Conservation (phyloP, 2,797 vertebrate genomes). For the Zalophus californianus region DNA sequence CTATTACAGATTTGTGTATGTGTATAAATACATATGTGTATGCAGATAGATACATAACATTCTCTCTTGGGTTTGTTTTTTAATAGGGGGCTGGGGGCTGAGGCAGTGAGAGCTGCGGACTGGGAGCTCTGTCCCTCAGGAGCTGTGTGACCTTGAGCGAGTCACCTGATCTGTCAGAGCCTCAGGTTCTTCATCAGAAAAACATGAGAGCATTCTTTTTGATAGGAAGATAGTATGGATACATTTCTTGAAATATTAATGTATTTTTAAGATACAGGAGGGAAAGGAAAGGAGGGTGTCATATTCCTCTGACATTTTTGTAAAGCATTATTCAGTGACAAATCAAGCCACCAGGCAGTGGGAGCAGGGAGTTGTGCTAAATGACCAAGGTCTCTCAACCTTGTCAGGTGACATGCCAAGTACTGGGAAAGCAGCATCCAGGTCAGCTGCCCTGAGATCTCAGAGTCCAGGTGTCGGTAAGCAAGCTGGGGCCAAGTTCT, state of each 20-base stretch:
- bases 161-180: background rate
- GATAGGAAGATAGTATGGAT: background rate
- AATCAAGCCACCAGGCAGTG: background rate
- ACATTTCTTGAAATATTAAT: background rate
- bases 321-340: background rate
- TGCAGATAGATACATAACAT: background rate
- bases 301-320: background rate
- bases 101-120: background rate
- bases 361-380: background rate
- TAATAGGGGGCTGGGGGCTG: background rate
- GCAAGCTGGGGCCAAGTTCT: background rate
- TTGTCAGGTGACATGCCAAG: background rate
- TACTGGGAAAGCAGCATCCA: background rate
- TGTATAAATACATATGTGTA: background rate
- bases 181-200: background rate
- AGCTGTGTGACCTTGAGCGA: conserved; percentile 12
- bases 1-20: background rate
- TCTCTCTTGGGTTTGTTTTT: background rate
- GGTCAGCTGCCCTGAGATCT: background rate
- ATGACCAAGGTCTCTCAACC: background rate
- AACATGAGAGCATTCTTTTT: background rate
- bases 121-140: background rate
- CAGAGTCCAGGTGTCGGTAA: background rate
- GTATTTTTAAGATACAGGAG: background rate
- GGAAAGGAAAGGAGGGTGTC: background rate